Percentiles rank a stretch among this genome's conserved stretches.
These are phyloP conservation scores for Nephrocerus scutellatus DNA, from an alignment of 2,888 invertebrate species.

Conservation along the genomic window DNA sequence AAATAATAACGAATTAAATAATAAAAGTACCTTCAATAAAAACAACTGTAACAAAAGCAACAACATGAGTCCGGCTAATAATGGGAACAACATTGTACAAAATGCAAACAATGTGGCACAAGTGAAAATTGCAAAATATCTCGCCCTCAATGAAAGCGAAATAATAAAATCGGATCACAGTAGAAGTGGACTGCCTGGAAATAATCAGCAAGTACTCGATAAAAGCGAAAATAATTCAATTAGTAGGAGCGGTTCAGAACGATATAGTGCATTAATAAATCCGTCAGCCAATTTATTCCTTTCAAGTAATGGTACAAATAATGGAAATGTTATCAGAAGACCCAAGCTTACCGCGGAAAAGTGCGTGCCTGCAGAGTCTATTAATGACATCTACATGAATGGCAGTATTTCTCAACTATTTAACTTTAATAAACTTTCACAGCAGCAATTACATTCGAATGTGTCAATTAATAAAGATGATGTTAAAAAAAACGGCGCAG, in stretches of 20 bases:
- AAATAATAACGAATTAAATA: no score
- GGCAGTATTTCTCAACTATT: conserved; percentile 41
- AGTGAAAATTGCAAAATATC: conserved; percentile 33
- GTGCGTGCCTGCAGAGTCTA: conserved; percentile 31
- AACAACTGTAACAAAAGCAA: conserved; percentile 25
- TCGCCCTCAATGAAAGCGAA: conserved; percentile 33
- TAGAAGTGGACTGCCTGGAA: no score
- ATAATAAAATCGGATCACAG: no score
- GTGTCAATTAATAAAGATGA: conserved; percentile 31
- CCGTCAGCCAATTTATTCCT: no score
- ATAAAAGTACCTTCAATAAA: conserved; percentile 25
- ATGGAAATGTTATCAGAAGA: no score
- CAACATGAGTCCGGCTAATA: conserved; percentile 17
- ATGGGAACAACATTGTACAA: conserved; percentile 19
- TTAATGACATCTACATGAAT: conserved; percentile 44
- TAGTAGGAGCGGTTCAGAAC: conserved; percentile 30
- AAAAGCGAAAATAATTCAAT: no score
- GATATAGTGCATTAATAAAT: no score
- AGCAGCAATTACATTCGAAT: conserved; percentile 33
- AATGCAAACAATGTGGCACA: conserved; percentile 23
- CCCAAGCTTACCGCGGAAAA: conserved; percentile 25
- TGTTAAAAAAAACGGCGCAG: conserved; percentile 11
- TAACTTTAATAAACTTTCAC: conserved; percentile 27
- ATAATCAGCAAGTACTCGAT: no score
- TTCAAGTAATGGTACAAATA: no score